Conservation (phyloP, 2,888 invertebrate species). For the Zaprionus obscuricornis region DNA sequence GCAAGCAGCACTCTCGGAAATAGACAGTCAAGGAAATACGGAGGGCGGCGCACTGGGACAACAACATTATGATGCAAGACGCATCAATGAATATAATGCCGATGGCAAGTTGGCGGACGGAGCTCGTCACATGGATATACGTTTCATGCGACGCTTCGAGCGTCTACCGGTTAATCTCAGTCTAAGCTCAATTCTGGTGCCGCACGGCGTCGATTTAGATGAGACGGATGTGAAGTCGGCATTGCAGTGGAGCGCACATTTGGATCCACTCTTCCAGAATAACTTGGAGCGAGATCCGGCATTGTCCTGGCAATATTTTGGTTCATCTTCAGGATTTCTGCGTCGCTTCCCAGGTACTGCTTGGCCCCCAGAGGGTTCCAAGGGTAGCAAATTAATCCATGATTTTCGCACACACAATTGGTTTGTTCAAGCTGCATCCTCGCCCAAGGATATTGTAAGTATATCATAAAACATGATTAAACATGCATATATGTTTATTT, state of each 20-base stretch:
- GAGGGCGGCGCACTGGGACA: slow-evolving; percentile 51
- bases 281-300: slow-evolving; percentile 96
- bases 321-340: slow-evolving; percentile 97
- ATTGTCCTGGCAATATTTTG: slow-evolving; percentile 99
- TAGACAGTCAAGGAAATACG: slow-evolving; percentile 82
- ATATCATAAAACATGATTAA: not conserved
- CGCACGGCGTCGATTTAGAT: slow-evolving; percentile 84
- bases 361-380: slow-evolving; percentile 92
- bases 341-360: slow-evolving; percentile 97
- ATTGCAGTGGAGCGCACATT: slow-evolving; percentile 96
- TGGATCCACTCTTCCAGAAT: slow-evolving; percentile 94
- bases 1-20: slow-evolving; percentile 91
- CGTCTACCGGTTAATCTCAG: slow-evolving; percentile 92
- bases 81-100: slow-evolving; percentile 90
- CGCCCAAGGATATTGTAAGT: slow-evolving; percentile 96
- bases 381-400: slow-evolving; percentile 92
- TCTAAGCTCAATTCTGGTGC: slow-evolving; percentile 94
- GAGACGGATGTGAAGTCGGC: slow-evolving; percentile 92
- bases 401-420: slow-evolving; percentile 97
- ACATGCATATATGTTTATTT: not conserved
- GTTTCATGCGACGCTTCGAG: slow-evolving; percentile 93
- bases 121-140: slow-evolving; percentile 88
- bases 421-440: slow-evolving; percentile 98
- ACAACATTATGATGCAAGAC: slow-evolving; percentile 91
- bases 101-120: slow-evolving; percentile 89